phyloP scores from a whole-genome alignment of 2,113 vertebrate genomes.

The Acanthisitta chloris region DNA sequence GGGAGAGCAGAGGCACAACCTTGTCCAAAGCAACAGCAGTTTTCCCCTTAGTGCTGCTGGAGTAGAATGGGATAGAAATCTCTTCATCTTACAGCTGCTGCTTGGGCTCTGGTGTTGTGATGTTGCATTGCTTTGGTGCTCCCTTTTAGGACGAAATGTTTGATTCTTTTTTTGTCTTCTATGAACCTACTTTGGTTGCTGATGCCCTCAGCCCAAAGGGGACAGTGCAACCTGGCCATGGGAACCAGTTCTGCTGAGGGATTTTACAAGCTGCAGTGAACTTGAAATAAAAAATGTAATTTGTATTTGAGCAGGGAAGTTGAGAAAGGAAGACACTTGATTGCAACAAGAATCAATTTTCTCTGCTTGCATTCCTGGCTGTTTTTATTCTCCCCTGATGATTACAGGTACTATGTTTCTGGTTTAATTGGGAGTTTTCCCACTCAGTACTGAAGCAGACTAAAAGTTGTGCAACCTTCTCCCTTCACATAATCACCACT shows the following conservation, averaged over 20 bases:
- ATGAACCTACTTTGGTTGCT: neutral
- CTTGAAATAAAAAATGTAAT: neutral
- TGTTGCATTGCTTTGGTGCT: neutral
- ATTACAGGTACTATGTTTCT: neutral
- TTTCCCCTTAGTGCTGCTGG: neutral
- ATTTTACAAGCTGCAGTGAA: neutral
- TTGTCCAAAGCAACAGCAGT: neutral
- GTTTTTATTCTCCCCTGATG: neutral
- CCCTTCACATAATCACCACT: neutral
- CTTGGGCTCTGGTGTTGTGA: neutral
- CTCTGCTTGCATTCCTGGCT: neutral
- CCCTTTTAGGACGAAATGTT: neutral
- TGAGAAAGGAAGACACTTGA: neutral
- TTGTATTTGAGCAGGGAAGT: neutral
- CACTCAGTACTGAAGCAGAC: neutral
- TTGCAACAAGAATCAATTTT: constrained; percentile 13
- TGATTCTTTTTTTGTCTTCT: neutral
- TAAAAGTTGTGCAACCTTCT: neutral
- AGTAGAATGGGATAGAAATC: neutral
- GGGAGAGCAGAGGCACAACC: neutral
- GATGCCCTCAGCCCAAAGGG: neutral
- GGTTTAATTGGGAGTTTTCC: constrained; percentile 25
- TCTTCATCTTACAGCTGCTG: neutral
- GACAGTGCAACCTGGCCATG: neutral
- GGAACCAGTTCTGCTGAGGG: neutral